Evolutionary conservation across 1,140 invertebrate genomes (phyloP).

Genomic region (Oryctes rhinoceros): DNA sequence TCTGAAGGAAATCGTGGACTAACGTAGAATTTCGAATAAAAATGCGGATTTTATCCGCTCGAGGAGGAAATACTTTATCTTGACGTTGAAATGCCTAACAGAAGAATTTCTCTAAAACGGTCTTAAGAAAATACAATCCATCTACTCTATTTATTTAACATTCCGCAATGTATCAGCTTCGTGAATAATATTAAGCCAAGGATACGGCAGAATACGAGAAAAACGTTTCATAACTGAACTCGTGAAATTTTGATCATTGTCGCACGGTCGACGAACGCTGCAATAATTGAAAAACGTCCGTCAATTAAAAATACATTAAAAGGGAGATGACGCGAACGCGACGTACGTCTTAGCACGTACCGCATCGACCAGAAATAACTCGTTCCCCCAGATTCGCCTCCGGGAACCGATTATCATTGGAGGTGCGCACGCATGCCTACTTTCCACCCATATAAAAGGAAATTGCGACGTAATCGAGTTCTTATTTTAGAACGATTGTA

Average conservation of each 20-base stretch:
- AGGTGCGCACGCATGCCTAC: constrained; percentile 29
- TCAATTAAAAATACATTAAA: constrained; percentile 39
- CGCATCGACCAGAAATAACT: constrained; percentile 38
- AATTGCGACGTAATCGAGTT: not conserved
- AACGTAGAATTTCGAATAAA: no score
- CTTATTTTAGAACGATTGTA: constrained; percentile 21
- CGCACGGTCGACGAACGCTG: constrained; percentile 5
- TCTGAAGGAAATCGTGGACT: not conserved
- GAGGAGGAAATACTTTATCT: no score
- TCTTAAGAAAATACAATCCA: no score
- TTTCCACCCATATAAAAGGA: constrained; percentile 19
- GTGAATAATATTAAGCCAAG: not conserved
- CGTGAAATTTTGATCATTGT: constrained; percentile 27
- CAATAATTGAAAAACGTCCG: constrained; percentile 31
- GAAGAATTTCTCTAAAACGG: no score
- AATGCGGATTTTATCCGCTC: no score
- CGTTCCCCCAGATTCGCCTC: constrained; percentile 1
- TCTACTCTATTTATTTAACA: not conserved
- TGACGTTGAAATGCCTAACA: no score
- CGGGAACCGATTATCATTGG: constrained; percentile 33
- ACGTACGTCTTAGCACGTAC: constrained; percentile 41
- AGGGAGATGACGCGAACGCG: not conserved
- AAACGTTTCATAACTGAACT: constrained; percentile 21
- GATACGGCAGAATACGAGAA: not conserved
- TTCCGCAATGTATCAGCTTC: not conserved